Evolutionary conservation across 2,797 vertebrate genomes (phyloP).

Genomic region (Merluccius polli): DNA sequence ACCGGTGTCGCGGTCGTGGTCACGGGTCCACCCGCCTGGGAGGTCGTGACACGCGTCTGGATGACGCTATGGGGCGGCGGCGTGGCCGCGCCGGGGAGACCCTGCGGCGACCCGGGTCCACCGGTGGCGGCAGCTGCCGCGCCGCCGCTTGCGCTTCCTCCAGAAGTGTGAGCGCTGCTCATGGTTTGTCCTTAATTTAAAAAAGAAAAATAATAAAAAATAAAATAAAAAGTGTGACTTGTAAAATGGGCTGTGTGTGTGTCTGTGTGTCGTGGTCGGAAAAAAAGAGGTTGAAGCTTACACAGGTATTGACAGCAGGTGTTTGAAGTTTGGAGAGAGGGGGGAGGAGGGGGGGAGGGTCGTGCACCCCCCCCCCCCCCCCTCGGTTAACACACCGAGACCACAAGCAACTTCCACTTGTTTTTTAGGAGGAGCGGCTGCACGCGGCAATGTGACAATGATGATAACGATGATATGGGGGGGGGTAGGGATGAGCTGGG

Average conservation of each 20-base stretch:
- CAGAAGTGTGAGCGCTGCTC: conserved; percentile 84
- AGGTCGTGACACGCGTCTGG: conserved; percentile 80
- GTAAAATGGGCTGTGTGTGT: not conserved
- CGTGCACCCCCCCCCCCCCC: too few species aligned
- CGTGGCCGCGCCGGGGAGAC: conserved; percentile 64
- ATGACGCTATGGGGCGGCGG: conserved; percentile 84
- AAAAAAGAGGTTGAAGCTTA: conserved; percentile 71
- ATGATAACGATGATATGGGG: not conserved
- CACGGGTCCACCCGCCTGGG: conserved; percentile 58
- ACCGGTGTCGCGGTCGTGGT: too few species aligned
- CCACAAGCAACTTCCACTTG: conserved; percentile 78
- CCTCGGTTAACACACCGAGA: conserved; percentile 75
- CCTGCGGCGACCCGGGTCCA: conserved; percentile 80
- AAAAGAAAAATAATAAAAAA: too few species aligned
- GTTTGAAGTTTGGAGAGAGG: too few species aligned
- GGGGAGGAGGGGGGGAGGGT: too few species aligned
- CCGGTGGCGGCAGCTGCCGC: conserved; percentile 76
- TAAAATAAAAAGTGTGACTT: conserved; percentile 58
- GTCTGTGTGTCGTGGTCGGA: too few species aligned
- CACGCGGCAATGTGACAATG: conserved; percentile 49
- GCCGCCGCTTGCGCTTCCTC: too few species aligned
- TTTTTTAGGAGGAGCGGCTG: conserved; percentile 53
- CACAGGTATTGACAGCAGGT: conserved; percentile 73
- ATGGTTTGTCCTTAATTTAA: conserved; percentile 92
- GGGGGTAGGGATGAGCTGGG: too few species aligned